phyloP scores from a whole-genome alignment of 2,888 invertebrate genomes.

The Watsonalla cultraria region DNA sequence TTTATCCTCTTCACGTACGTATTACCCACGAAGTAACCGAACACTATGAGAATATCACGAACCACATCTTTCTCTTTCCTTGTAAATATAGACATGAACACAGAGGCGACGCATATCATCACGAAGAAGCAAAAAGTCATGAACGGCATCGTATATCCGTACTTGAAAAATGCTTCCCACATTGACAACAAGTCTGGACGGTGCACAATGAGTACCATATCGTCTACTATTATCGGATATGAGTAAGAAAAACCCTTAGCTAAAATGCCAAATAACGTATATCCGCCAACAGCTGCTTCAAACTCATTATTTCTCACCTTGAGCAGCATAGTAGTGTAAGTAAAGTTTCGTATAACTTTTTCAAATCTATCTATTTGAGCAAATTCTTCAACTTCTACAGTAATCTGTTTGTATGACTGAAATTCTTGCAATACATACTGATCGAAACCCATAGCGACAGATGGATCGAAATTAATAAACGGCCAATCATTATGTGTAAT shows the following conservation, averaged over 20 bases:
- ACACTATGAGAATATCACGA: slow-evolving; percentile 25
- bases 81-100: slow-evolving; percentile 23
- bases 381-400: slow-evolving; percentile 21
- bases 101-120: slow-evolving; percentile 18
- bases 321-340: slow-evolving; percentile 17
- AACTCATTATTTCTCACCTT: slow-evolving; percentile 20
- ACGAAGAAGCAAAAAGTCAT: slow-evolving; percentile 8
- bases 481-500: slow-evolving; percentile 28
- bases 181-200: neutral
- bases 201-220: neutral
- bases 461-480: slow-evolving; percentile 20
- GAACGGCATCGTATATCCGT: neutral
- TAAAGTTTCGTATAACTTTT: slow-evolving; percentile 16
- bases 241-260: slow-evolving; percentile 11
- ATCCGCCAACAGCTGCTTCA: slow-evolving; percentile 33
- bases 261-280: slow-evolving; percentile 7
- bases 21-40: slow-evolving; percentile 36
- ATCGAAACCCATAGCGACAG: slow-evolving; percentile 18
- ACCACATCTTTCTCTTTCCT: slow-evolving; percentile 12
- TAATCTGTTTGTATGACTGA: slow-evolving; percentile 16
- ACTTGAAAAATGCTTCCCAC: neutral
- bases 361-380: slow-evolving; percentile 26
- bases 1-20: slow-evolving; percentile 11
- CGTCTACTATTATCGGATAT: neutral
- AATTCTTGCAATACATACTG: slow-evolving; percentile 24